Percentiles rank a stretch among this genome's conserved stretches.
phyloP scores from a whole-genome alignment of 30 jellyfish, hydroid and myxozoan species.

The Chrysaora quinquecirrha region DNA sequence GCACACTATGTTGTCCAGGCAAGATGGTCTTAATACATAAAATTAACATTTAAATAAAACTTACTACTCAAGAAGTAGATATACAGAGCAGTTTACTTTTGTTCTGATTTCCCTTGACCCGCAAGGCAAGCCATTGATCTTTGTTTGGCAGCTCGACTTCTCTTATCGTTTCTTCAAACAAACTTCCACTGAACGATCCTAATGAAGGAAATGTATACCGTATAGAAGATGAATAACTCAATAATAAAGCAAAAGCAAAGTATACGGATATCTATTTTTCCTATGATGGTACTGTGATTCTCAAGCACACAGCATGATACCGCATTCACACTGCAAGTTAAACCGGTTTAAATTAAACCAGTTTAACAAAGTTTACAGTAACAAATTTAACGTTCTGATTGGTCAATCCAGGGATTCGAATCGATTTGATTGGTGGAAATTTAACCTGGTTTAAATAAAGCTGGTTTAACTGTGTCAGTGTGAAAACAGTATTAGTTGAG shows the following conservation, averaged over 20 bases:
- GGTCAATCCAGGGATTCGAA: too few species aligned
- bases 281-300: background rate
- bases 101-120: conserved; percentile 55
- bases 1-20: too few species aligned
- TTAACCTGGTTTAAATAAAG: too few species aligned
- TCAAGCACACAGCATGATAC: background rate
- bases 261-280: background rate
- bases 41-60: too few species aligned
- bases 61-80: background rate
- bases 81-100: conserved; percentile 45
- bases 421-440: too few species aligned
- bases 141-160: conserved; percentile 54
- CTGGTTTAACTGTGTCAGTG: too few species aligned
- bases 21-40: too few species aligned
- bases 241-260: background rate
- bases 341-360: too few species aligned
- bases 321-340: too few species aligned
- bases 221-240: background rate
- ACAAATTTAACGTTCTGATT: background rate
- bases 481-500: too few species aligned
- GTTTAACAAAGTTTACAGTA: background rate
- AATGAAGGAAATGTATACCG: background rate
- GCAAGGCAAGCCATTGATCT: conserved; percentile 69
- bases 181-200: conserved; percentile 66
- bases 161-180: conserved; percentile 47